phyloP scores from a whole-genome alignment of 2,797 vertebrate species.

The Steatocranus sp. region DNA sequence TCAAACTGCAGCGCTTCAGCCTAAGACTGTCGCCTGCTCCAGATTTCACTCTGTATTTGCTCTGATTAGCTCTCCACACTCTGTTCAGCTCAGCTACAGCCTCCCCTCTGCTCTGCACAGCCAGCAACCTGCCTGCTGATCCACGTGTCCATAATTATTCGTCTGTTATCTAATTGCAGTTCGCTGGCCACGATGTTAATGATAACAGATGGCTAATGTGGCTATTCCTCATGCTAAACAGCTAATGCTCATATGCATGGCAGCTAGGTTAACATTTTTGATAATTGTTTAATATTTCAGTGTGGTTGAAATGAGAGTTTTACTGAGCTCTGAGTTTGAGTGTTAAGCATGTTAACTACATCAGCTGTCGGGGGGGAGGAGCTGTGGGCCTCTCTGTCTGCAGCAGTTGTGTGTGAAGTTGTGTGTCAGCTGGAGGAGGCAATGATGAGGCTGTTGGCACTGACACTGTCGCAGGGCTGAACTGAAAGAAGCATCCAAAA shows the following conservation, averaged over 20 bases:
- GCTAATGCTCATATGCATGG: not conserved
- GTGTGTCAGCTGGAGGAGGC: not conserved
- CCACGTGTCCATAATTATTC: not conserved
- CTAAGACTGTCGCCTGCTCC: not conserved
- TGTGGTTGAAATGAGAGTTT: not conserved
- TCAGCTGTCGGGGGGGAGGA: not conserved
- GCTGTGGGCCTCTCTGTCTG: not conserved
- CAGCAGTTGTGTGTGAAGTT: not conserved
- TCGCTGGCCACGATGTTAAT: not conserved
- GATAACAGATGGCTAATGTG: not conserved
- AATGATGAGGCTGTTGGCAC: not conserved
- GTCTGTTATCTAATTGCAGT: not conserved
- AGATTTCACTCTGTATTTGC: not conserved
- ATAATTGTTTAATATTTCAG: not conserved
- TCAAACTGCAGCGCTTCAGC: rapidly evolving
- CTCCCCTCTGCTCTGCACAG: not conserved
- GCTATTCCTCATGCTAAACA: not conserved
- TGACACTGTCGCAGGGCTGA: not conserved
- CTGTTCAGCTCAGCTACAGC: not conserved
- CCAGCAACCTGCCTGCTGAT: not conserved
- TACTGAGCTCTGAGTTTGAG: not conserved
- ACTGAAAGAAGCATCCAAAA: not conserved
- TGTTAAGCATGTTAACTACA: not conserved
- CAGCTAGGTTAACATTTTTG: not conserved
- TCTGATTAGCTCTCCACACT: not conserved